These are phyloP conservation scores for Pagetopsis macropterus DNA, from an alignment of 2,797 vertebrate genomes.

Conservation along the genomic window DNA sequence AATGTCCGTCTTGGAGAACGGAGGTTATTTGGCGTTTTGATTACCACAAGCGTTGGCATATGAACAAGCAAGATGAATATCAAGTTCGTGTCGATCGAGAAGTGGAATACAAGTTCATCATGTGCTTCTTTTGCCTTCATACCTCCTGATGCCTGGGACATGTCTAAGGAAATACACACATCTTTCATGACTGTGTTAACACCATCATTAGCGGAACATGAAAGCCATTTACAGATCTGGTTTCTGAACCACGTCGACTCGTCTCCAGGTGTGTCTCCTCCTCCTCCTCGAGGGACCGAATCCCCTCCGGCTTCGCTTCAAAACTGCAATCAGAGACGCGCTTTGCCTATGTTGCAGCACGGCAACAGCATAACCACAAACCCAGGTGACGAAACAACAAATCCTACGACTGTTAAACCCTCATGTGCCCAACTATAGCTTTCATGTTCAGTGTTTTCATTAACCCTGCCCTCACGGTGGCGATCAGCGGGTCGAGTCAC, in stretches of 20 bases:
- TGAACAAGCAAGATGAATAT: background rate
- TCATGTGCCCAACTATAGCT: too few species aligned
- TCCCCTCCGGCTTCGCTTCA: background rate
- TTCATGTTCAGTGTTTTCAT: too few species aligned
- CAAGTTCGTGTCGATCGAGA: background rate
- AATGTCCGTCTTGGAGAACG: slow-evolving; percentile 1
- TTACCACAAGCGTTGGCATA: background rate
- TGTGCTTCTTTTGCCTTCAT: background rate
- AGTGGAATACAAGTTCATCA: background rate
- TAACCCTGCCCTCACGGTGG: background rate
- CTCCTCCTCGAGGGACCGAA: background rate
- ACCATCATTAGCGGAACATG: background rate
- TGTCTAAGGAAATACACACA: too few species aligned
- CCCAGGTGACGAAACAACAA: background rate
- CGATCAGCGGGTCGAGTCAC: too few species aligned
- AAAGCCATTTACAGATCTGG: background rate
- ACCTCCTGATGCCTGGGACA: too few species aligned
- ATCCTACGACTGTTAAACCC: too few species aligned
- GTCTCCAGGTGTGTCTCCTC: slow-evolving; percentile 2
- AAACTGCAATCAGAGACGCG: background rate
- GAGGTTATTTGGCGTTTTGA: background rate
- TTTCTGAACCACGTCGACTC: background rate
- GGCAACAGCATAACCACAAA: background rate
- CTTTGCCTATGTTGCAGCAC: background rate
- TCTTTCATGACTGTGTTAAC: too few species aligned